Conservation (phyloP, 2,113 vertebrate genomes). For the Peromyscus maniculatus region DNA sequence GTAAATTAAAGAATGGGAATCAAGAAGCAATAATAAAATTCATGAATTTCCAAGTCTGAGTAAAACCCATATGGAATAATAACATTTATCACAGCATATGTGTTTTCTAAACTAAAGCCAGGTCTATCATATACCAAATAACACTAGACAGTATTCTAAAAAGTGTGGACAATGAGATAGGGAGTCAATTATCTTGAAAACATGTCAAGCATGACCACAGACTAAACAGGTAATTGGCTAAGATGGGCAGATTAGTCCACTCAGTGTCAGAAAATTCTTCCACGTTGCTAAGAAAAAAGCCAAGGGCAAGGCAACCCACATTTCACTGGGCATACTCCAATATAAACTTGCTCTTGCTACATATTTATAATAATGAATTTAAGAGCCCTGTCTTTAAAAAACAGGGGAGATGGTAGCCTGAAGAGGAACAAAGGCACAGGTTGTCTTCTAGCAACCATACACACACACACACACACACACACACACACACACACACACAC, state of each 20-base stretch:
- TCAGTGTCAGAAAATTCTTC: constrained; percentile 31
- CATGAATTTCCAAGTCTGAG: background rate
- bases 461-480: background rate
- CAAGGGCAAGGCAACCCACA: background rate
- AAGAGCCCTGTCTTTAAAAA: background rate
- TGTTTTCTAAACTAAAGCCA: constrained; percentile 14
- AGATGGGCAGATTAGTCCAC: background rate
- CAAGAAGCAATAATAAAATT: constrained; percentile 39
- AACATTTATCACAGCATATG: background rate
- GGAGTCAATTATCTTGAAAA: constrained; percentile 21
- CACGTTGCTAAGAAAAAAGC: background rate
- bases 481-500: background rate
- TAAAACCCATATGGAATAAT: constrained; percentile 36
- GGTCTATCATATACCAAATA: background rate
- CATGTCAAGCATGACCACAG: constrained; percentile 35
- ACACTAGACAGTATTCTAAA: constrained; percentile 20
- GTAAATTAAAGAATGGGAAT: constrained; percentile 54
- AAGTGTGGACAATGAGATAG: constrained; percentile 19
- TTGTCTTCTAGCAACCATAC: background rate
- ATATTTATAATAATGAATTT: constrained; percentile 38
- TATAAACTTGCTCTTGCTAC: background rate
- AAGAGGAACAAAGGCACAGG: background rate
- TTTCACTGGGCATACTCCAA: background rate
- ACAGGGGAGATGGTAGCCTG: background rate
- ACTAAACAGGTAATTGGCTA: constrained; percentile 38